Base-by-base conservation (phyloP, 2,888 invertebrate genomes). In the Hypomecis punctinalis region DNA sequence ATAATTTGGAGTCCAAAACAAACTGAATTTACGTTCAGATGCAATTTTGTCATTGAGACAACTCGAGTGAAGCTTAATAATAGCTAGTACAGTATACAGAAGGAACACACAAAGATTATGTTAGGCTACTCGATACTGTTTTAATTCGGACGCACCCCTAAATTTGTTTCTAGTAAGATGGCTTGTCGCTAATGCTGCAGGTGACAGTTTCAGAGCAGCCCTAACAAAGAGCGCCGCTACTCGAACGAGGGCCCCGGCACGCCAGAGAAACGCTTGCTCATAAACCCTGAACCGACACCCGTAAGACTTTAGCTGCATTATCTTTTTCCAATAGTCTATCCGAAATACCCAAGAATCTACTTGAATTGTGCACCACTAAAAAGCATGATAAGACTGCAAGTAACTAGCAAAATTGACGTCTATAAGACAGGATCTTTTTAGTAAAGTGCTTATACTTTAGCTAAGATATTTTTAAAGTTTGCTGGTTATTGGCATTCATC, bases 191-290 rank as follows among this genome's bases (percentile, higher is more conserved):
- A 88, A 91, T 80, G 80, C 81, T 70, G 73, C 73, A 83, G 88
- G 84, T 84, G 78, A 83, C 82, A 91, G 88, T 93, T 93, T 91
- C 93, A 93, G 93, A 87, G 79, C 84, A 92, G 92, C 77, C 93
- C 93, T 81, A 81, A 80, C 80, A 89, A 89, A 82, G 91, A 92
- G 72, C 89, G 90, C 66, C 90, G 91, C 78, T 93, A 90, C 78
- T 93, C 93, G 67, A 86, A 81, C 73, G 92, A 92, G 73, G 93
- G 84, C 69, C 84, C 84, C 66, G 89, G 81, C 78, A 82, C 92
- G 76, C 93, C 93, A 77, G 93, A 93, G 85, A 93, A 92, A 84
- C 86, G 92, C 82, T 89, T 93, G 86, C 92, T 93, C 81, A 88
- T 93, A 81, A 90, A 93, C 80, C 93, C 93, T 73, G 93, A 93